Percentiles rank a stretch among this genome's conserved stretches.
phyloP scores from a whole-genome alignment of 2,113 vertebrate genomes.

The Haemorhous mexicanus region DNA sequence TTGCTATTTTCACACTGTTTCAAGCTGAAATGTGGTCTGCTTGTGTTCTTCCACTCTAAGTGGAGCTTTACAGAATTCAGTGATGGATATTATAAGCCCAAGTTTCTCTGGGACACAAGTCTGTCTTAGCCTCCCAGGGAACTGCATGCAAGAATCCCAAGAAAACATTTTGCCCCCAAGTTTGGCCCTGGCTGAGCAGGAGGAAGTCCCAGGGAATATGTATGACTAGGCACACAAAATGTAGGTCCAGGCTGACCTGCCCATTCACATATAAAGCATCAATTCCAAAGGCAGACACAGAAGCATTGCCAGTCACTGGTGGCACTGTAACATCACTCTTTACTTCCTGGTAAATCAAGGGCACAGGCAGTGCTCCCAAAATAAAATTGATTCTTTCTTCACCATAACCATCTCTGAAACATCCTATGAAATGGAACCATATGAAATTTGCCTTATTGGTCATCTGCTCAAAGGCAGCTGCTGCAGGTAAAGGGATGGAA shows the following conservation, averaged over 20 bases:
- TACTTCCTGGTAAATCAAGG: neutral
- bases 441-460: neutral
- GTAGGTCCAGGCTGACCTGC: neutral
- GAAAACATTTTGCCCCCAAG: neutral
- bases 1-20: constrained; percentile 18
- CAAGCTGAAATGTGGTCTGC: neutral
- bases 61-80: neutral
- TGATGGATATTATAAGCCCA: neutral
- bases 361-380: rapidly evolving
- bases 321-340: neutral
- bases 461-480: neutral
- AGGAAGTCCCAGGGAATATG: neutral
- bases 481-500: neutral
- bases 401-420: neutral
- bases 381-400: neutral
- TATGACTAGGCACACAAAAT: neutral
- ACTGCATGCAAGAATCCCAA: neutral
- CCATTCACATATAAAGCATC: neutral
- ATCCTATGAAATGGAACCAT: neutral
- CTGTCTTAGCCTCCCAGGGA: neutral
- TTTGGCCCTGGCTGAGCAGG: neutral
- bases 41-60: neutral
- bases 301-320: neutral
- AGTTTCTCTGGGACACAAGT: neutral
- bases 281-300: neutral